Evolutionary conservation across 2,797 vertebrate genomes (phyloP).

Genomic region (Thalassophryne amazonica): DNA sequence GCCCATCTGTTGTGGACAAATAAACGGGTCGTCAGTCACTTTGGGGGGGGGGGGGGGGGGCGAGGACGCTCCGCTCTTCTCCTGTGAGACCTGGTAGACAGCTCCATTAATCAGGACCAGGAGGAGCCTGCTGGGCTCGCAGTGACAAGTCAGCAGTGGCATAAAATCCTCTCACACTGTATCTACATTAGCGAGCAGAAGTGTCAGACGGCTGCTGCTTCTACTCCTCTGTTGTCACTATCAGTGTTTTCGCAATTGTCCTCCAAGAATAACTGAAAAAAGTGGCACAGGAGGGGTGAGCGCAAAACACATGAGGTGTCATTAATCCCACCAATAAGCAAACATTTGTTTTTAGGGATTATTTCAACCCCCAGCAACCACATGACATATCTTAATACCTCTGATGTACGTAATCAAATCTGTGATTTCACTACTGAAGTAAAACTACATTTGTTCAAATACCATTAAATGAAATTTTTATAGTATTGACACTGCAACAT

Average conservation of each 20-base stretch:
- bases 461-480: too few species aligned
- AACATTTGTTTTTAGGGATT: slow-evolving; percentile 47
- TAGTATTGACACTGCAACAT: too few species aligned
- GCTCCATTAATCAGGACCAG: slow-evolving; percentile 72
- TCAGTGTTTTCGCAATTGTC: slow-evolving; percentile 69
- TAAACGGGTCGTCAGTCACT: slow-evolving; percentile 54
- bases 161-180: slow-evolving; percentile 47
- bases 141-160: slow-evolving; percentile 59
- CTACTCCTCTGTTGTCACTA: slow-evolving; percentile 46
- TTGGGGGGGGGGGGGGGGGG: too few species aligned
- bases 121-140: slow-evolving; percentile 63
- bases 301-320: slow-evolving; percentile 39
- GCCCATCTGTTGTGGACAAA: slow-evolving; percentile 73
- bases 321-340: slow-evolving; percentile 44
- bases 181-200: slow-evolving; percentile 63
- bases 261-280: slow-evolving; percentile 49
- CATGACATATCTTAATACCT: not conserved
- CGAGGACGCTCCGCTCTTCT: slow-evolving; percentile 42
- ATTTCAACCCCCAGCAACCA: not conserved
- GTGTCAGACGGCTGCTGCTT: slow-evolving; percentile 49
- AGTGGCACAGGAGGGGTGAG: slow-evolving; percentile 19
- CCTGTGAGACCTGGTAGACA: slow-evolving; percentile 53
- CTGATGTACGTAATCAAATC: too few species aligned
- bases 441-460: too few species aligned
- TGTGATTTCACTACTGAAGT: too few species aligned